phyloP scores from a whole-genome alignment of 1,140 invertebrate genomes.

The Ceratina australensis region DNA sequence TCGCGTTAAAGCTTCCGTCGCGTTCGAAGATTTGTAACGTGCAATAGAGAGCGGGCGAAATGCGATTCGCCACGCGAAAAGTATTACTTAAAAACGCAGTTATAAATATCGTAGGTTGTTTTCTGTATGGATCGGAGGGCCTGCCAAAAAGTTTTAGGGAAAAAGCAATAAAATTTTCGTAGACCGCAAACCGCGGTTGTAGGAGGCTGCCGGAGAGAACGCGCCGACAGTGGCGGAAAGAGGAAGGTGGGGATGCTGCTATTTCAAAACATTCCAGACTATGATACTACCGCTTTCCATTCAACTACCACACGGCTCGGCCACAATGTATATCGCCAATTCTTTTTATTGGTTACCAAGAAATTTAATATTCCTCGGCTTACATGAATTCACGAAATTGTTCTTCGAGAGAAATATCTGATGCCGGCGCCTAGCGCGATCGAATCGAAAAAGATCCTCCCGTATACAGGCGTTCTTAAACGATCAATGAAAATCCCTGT shows the following conservation, averaged over 20 bases:
- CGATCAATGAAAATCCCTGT: conserved; percentile 2
- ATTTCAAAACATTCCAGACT: conserved; percentile 72
- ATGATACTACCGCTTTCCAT: conserved; percentile 72
- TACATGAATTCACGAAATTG: not conserved
- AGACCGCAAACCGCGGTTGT: not conserved
- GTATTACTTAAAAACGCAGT: conserved; percentile 11
- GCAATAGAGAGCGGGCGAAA: not conserved
- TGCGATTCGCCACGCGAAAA: not conserved
- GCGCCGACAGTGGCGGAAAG: not conserved
- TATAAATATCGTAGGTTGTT: conserved; percentile 22
- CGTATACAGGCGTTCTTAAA: not conserved
- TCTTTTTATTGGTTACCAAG: conserved; percentile 50
- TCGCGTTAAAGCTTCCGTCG: not conserved
- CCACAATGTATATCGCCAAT: conserved; percentile 45
- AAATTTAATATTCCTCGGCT: conserved; percentile 51
- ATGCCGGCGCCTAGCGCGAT: not conserved
- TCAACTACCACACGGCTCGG: conserved; percentile 35
- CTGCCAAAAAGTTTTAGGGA: conserved; percentile 46
- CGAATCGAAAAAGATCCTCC: not conserved
- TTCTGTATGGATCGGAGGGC: not conserved
- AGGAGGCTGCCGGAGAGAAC: conserved; percentile 1
- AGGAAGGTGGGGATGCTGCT: conserved; percentile 49
- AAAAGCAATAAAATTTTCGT: conserved; percentile 43
- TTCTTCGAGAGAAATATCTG: not conserved
- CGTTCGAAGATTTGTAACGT: not conserved